Percentiles rank a stretch among this genome's conserved stretches.
These are phyloP conservation scores for Diglossa cyanea DNA, from an alignment of 2,797 vertebrate genomes.

Conservation along the genomic window DNA sequence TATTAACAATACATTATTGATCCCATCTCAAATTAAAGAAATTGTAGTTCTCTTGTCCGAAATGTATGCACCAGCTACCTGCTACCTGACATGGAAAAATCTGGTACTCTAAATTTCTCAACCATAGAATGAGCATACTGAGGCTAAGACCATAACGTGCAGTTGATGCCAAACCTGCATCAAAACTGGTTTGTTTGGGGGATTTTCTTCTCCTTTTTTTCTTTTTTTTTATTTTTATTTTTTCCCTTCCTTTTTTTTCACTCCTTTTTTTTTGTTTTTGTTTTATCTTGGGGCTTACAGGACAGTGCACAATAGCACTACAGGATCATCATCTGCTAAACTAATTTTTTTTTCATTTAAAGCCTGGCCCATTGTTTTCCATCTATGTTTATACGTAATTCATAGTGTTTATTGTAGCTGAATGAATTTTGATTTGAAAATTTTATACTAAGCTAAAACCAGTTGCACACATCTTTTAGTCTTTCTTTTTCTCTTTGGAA, in stretches of 20 bases:
- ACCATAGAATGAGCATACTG: neutral
- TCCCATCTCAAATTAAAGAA: conserved; percentile 38
- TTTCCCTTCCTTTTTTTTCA: neutral
- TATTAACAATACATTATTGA: conserved; percentile 50
- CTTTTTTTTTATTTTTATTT: neutral
- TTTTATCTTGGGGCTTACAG: neutral
- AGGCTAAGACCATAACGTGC: neutral
- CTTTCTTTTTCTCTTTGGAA: conserved; percentile 2
- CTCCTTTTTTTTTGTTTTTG: neutral
- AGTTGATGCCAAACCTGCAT: conserved; percentile 37
- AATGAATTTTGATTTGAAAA: conserved; percentile 18
- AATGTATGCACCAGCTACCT: conserved; percentile 32
- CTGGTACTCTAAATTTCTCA: neutral
- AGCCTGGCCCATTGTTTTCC: conserved; percentile 32
- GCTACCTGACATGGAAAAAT: conserved; percentile 40
- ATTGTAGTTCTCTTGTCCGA: conserved; percentile 30
- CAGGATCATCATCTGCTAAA: conserved; percentile 25
- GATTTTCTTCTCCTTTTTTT: neutral
- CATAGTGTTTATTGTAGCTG: conserved; percentile 30
- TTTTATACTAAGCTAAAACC: conserved; percentile 49
- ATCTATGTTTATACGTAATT: conserved; percentile 33
- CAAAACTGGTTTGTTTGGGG: neutral
- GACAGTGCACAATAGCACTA: neutral
- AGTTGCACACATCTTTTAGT: conserved; percentile 21
- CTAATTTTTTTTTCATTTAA: conserved; percentile 9